Evolutionary conservation across 1,140 invertebrate species (phyloP), one percentile per base, ranked within the genome.

Genomic region (Ceratosolen solmsi): DNA sequence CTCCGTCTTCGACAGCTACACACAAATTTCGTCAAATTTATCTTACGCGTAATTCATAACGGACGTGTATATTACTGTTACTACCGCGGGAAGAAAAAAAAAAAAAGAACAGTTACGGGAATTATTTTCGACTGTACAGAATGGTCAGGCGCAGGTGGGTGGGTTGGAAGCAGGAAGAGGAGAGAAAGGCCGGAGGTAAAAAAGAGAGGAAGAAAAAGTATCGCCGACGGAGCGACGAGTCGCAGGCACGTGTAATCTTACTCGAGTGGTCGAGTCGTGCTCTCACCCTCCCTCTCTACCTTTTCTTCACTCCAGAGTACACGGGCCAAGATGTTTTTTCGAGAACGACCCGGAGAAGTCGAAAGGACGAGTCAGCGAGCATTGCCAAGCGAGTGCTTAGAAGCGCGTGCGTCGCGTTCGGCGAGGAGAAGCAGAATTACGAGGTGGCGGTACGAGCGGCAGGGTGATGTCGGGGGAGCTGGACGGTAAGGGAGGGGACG

Each of bases 261-360:
- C 87, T 89, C 89, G 90, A 91, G 90, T 90, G 90, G 89, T 90
- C 89, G 87, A 89, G 87, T 90, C 87, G 89, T 87, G 86, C 88
- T 89, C 86, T 63, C 56, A 30, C 13, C 56, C 36, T 68, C 36
- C 7, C 5, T 8, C 68, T 58, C n/a, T 4, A 36, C 36, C 33
- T 71, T 33, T 71, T 13, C 41, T n/a, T 36, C 13, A 17, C 33
- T 54, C n/a, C 5, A 46, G 41, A 46, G 41, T 46, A 13, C 5
- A 46, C 41, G 5, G 41, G 41, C 5, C 41, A 46, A 46, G 41
- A 46, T 58, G n/a, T 58, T 58, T 25, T 22, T 58, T 8, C 8
- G 5, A 22, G 5, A 22, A 3, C 3, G 4, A 58, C 8, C n/a
- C 54, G 54, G n/a, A 3, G 17, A 25, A 58, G 17, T 58, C n/a